Conservation (phyloP, 2,797 vertebrate genomes). For the Mus caroli region DNA sequence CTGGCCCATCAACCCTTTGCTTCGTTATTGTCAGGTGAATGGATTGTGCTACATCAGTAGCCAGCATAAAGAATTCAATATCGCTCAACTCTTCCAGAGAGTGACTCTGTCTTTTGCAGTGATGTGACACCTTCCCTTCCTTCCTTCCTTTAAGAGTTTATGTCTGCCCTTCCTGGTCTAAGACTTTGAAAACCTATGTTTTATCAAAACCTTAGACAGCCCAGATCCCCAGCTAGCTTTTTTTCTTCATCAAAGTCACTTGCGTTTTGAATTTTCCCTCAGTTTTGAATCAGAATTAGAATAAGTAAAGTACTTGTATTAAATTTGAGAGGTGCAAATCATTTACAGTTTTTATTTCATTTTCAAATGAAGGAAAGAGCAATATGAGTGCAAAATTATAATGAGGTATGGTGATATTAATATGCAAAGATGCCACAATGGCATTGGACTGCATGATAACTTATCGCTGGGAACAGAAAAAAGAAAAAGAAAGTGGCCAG, state of each 20-base stretch:
- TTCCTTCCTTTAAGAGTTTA: neutral
- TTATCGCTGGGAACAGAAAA: neutral
- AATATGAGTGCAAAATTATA: neutral
- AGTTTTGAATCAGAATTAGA: constrained; percentile 1
- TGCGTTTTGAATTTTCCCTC: neutral
- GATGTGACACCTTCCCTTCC: neutral
- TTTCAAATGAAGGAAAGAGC: neutral
- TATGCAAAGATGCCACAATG: neutral
- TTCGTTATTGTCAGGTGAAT: neutral
- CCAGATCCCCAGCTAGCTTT: neutral
- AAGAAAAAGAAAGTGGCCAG: neutral
- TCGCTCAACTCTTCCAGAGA: neutral
- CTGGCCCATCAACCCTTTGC: neutral
- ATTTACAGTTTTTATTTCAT: neutral
- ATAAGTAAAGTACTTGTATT: neutral
- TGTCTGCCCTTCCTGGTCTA: neutral
- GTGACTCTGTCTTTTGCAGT: neutral
- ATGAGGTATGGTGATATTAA: too few relatives aligned
- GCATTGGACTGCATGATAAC: neutral
- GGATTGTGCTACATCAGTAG: neutral
- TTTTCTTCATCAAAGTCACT: neutral
- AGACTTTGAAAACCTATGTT: neutral
- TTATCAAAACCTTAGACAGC: neutral
- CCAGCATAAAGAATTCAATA: neutral
- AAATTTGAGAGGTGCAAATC: neutral